Evolutionary conservation across 2,888 invertebrate species (phyloP).

Genomic region (Spilosoma lubricipeda): DNA sequence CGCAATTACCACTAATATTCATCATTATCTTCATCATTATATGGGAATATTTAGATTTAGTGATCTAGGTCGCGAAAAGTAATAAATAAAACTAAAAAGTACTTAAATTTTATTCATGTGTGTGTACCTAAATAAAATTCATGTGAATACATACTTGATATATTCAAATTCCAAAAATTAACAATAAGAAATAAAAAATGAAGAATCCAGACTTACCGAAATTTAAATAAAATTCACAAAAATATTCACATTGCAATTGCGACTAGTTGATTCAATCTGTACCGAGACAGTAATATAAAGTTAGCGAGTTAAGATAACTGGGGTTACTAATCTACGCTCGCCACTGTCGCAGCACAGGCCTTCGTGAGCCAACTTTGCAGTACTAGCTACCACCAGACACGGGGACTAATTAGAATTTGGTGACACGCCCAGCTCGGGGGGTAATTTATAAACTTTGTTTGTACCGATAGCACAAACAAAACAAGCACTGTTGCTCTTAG

Average conservation of each 20-base stretch:
- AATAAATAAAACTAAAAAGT: no score
- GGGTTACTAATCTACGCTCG: constrained; percentile 29
- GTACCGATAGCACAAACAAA: constrained; percentile 63
- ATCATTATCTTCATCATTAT: no score
- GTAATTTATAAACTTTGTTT: constrained; percentile 70
- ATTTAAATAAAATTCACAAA: background rate
- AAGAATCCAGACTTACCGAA: background rate
- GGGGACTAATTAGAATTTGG: constrained; percentile 83
- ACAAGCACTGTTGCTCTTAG: background rate
- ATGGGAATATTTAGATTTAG: no score
- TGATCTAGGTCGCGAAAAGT: no score
- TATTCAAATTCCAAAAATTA: no score
- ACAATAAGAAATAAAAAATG: background rate
- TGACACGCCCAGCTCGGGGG: constrained; percentile 74
- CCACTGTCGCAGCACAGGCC: constrained; percentile 49
- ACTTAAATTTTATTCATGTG: no score
- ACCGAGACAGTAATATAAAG: background rate
- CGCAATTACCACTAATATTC: no score
- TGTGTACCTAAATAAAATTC: no score
- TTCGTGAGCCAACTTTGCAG: constrained; percentile 66
- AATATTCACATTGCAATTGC: background rate
- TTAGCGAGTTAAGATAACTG: constrained; percentile 17
- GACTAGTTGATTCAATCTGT: background rate
- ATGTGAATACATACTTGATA: no score
- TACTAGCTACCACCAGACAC: constrained; percentile 82